Conservation (phyloP, 2,888 invertebrate species). For the Apodemia zela region DNA sequence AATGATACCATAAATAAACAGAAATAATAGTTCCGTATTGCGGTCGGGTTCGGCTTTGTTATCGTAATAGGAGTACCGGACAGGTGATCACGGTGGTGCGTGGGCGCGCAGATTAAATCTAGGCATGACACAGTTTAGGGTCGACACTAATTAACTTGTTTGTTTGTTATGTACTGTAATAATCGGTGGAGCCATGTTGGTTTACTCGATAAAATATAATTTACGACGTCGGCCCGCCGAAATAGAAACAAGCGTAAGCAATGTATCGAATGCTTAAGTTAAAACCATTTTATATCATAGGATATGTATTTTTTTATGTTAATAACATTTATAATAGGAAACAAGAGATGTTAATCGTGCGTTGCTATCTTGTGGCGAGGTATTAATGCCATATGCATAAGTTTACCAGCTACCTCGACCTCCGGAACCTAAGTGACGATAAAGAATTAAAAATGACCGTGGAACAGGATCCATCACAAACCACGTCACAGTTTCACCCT, state of each 20-base stretch:
- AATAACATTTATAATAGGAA: too few species aligned
- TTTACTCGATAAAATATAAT: neutral
- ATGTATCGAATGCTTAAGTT: neutral
- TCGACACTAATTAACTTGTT: slow-evolving; percentile 24
- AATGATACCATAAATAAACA: too few species aligned
- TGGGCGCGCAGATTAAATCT: slow-evolving; percentile 38
- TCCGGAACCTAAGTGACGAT: too few species aligned
- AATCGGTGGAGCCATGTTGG: neutral
- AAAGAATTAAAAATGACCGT: too few species aligned
- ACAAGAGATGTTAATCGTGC: too few species aligned
- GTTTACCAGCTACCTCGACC: too few species aligned
- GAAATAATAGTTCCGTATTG: slow-evolving; percentile 16
- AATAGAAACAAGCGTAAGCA: neutral
- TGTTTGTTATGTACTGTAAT: slow-evolving; percentile 1
- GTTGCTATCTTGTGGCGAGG: too few species aligned
- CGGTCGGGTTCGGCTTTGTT: slow-evolving; percentile 2
- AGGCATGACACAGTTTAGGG: slow-evolving; percentile 29
- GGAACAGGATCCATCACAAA: too few species aligned
- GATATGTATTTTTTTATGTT: too few species aligned
- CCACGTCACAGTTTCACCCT: too few species aligned
- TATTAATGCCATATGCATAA: too few species aligned
- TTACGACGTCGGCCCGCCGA: neutral
- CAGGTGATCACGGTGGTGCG: slow-evolving; percentile 39
- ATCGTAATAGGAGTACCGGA: slow-evolving; percentile 23
- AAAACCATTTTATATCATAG: neutral